Evolutionary conservation across 2,888 invertebrate genomes (phyloP).

Genomic region (Acanthosepion pharaonis): DNA sequence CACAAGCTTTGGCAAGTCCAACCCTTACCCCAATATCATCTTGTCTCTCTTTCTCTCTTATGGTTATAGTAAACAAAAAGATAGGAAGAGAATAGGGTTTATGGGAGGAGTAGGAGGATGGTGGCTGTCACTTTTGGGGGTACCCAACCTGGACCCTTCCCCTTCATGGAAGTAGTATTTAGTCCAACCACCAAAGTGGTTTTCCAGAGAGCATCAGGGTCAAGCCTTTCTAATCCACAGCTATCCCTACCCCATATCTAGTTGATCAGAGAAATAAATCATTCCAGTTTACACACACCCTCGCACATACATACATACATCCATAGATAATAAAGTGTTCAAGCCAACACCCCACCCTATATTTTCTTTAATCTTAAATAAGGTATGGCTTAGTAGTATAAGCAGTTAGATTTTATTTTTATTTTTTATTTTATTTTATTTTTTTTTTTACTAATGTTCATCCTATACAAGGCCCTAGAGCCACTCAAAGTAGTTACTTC

Average conservation of each 20-base stretch:
- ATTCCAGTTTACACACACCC: neutral
- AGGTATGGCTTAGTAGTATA: too few species aligned
- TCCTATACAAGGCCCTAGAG: too few species aligned
- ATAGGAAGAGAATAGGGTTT: neutral
- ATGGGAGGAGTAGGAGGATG: neutral
- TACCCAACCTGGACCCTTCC: neutral
- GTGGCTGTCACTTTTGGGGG: neutral
- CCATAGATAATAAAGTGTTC: too few species aligned
- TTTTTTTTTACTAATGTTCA: too few species aligned
- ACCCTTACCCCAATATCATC: neutral
- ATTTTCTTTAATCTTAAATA: too few species aligned
- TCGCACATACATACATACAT: neutral
- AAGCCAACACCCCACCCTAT: too few species aligned
- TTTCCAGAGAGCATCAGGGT: conserved; percentile 18
- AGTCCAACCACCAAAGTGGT: neutral
- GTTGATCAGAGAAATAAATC: too few species aligned
- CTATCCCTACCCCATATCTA: neutral
- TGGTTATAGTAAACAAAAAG: neutral
- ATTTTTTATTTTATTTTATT: too few species aligned
- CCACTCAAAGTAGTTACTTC: too few species aligned
- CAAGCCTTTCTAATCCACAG: neutral
- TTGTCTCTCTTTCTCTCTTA: neutral
- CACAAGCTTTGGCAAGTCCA: neutral
- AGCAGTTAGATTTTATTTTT: too few species aligned
- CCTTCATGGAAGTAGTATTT: neutral